Evolutionary conservation across 2,113 vertebrate genomes (phyloP).

Genomic region (Syrrhaptes paradoxus): DNA sequence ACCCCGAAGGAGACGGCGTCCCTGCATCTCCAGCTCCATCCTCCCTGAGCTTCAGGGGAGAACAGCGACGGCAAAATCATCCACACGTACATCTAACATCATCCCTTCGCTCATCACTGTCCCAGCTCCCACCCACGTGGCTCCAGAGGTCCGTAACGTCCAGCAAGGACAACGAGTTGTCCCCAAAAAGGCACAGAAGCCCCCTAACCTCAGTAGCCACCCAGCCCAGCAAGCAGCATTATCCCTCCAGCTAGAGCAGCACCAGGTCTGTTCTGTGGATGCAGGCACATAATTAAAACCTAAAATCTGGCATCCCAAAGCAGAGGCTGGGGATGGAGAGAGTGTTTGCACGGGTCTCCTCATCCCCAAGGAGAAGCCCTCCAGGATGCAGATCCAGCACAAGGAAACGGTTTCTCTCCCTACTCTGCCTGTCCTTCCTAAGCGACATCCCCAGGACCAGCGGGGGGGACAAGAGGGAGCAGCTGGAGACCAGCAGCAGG

Average conservation of each 20-base stretch:
- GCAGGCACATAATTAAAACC: background rate
- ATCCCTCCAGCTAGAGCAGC: background rate
- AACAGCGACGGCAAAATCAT: background rate
- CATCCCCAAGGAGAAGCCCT: background rate
- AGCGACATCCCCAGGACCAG: background rate
- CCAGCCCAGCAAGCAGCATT: background rate
- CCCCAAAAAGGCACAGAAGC: background rate
- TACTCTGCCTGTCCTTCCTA: background rate
- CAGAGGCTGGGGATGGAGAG: background rate
- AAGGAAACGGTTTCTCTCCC: background rate
- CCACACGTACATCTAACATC: accelerated
- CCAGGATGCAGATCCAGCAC: background rate
- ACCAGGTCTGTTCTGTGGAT: background rate
- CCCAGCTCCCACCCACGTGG: background rate
- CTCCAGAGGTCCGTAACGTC: background rate
- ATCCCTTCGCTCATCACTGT: accelerated
- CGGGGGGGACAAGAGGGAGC: background rate
- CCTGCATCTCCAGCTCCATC: background rate
- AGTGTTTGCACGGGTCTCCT: background rate
- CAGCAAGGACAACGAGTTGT: background rate
- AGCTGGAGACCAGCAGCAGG: background rate
- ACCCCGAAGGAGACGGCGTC: accelerated
- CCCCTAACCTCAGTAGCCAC: background rate
- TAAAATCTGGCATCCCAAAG: background rate
- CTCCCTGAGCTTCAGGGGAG: background rate